Evolutionary conservation across 2,113 vertebrate genomes (phyloP), one percentile per base, ranked within the genome.

Genomic region (Apistogramma diplotaenia): DNA sequence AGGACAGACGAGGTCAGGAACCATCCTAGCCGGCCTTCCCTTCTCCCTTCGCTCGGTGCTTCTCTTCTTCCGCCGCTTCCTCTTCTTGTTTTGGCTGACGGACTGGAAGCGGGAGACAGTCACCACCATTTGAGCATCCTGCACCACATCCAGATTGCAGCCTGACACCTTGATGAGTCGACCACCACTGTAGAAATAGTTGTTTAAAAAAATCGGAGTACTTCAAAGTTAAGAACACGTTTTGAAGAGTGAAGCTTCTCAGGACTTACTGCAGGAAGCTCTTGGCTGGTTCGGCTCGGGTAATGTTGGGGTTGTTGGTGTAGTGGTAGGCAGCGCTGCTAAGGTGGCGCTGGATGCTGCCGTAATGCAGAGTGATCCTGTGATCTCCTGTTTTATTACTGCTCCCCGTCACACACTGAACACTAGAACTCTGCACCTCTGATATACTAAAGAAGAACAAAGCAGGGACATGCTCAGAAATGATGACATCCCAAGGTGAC

Each of bases 111-210:
- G 94, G 33, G 93, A 93, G 82, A 97, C 58, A 0, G 96, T 97
- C 62, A 99, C 97, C 62, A 96, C 93, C 90, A 99, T 98, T 61
- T 94, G 95, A 0, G 98, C 97, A 18, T 93, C 95, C 93, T 99
- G 97, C 4, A 99, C 98, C 84, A 99, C 98, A 56, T 99, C 97
- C 92, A 99, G 86, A 87, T 98, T 97, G 84, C 97, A 96, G 1
- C 98, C 98, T 0, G 65, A 94, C 74, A 98, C 95, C 37, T 84
- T 90, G 85, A 99, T 96, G 78, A 96, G 88, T 56, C 98, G 96
- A 2, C 98, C 98, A 0, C 98, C 98, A 1, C 62, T 70, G 62
- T 19, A 53, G 19, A 99, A 87, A 87, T 19, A 81, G 56, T 12
- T 8, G 27, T n/a, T 51, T 49, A 40, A 9, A 46, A 2, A n/a